Percentiles rank a stretch among this genome's conserved stretches.
These are phyloP conservation scores for Portunus trituberculatus DNA, from an alignment of 1,140 invertebrate species.

Conservation along the genomic window DNA sequence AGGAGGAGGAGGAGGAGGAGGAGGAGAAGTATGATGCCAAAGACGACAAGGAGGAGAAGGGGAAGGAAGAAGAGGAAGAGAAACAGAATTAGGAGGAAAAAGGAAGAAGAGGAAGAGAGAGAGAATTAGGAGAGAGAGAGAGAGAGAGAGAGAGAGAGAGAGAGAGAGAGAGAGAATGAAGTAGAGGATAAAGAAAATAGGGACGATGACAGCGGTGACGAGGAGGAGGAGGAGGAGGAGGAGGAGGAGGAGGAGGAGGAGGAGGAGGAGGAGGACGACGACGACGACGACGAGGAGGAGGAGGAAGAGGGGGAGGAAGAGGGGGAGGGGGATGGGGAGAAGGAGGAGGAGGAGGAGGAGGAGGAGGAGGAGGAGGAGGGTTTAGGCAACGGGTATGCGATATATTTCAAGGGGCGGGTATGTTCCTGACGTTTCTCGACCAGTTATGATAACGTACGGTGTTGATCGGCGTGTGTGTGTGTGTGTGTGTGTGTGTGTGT, in stretches of 20 bases:
- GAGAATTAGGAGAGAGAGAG: background rate
- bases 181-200: background rate
- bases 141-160: background rate
- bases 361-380: background rate
- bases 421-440: background rate
- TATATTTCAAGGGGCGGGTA: background rate
- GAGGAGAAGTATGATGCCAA: too few species aligned
- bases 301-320: background rate
- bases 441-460: constrained; percentile 22
- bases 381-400: background rate
- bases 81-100: background rate
- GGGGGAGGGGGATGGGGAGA: background rate
- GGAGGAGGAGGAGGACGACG: background rate
- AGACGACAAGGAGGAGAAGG: too few species aligned
- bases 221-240: background rate
- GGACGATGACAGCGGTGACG: background rate
- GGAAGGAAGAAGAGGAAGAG: background rate
- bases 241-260: constrained; percentile 7
- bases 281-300: background rate
- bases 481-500: background rate
- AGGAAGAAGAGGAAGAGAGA: background rate
- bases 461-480: background rate
- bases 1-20: too few species aligned
- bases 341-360: background rate
- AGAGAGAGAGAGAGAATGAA: background rate